phyloP scores from a whole-genome alignment of 2,888 invertebrate species.

The Julus scanicus region DNA sequence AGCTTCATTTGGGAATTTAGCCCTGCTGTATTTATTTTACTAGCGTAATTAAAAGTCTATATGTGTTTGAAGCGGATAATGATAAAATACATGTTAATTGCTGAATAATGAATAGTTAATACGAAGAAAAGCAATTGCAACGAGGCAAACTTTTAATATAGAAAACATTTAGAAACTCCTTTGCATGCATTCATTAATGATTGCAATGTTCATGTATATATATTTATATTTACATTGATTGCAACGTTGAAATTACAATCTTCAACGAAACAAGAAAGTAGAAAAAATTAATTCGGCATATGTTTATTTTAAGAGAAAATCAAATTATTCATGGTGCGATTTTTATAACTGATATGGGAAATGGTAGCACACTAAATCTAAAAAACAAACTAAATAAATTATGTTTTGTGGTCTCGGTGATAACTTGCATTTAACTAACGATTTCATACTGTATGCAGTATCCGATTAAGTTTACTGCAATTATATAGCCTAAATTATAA shows the following conservation, averaged over 20 bases:
- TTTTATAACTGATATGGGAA: too few species aligned
- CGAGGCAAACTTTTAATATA: not conserved
- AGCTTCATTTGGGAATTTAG: constrained; percentile 34
- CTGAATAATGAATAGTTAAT: constrained; percentile 36
- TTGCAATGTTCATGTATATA: too few species aligned
- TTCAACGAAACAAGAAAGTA: not conserved
- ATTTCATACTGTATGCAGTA: too few species aligned
- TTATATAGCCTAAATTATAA: too few species aligned
- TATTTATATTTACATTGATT: constrained; percentile 1
- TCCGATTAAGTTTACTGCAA: too few species aligned
- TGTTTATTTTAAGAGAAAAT: not conserved
- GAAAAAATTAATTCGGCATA: not conserved
- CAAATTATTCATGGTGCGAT: not conserved
- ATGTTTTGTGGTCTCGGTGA: too few species aligned
- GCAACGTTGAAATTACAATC: not conserved
- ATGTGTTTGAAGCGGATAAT: constrained; percentile 25
- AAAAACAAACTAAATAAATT: too few species aligned
- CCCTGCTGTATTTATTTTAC: constrained; percentile 37
- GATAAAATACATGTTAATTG: constrained; percentile 45
- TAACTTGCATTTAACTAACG: too few species aligned
- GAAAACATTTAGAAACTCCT: not conserved
- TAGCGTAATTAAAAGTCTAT: constrained; percentile 27
- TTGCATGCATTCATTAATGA: not conserved
- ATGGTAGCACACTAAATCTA: too few species aligned
- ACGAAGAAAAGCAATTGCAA: not conserved